Percentiles rank a stretch among this genome's conserved stretches.
Conservation (phyloP, 2,113 vertebrate genomes). For the Antennarius striatus region DNA sequence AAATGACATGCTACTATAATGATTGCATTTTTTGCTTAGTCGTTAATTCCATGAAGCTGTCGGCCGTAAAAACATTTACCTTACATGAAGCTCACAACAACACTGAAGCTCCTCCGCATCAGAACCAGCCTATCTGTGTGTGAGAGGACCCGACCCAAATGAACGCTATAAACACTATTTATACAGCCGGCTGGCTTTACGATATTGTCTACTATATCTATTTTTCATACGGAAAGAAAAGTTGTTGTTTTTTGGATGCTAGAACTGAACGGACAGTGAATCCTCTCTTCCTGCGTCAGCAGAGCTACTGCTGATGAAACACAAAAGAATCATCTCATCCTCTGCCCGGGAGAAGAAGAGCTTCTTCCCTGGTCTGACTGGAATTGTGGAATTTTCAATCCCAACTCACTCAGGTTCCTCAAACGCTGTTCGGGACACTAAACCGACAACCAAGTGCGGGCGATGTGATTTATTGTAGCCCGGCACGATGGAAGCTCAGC, state of each 20-base stretch:
- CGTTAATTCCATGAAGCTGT: constrained; percentile 4
- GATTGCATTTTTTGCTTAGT: neutral
- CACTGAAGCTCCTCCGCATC: constrained; percentile 50
- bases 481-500: neutral
- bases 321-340: constrained; percentile 20
- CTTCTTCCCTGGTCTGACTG: constrained; percentile 42
- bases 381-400: constrained; percentile 49
- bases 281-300: constrained; percentile 17
- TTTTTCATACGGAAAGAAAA: constrained; percentile 66
- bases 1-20: neutral
- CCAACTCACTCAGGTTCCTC: constrained; percentile 64
- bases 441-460: neutral
- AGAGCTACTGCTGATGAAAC: neutral
- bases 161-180: constrained; percentile 60
- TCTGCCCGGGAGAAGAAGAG: constrained; percentile 3
- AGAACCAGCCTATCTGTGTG: constrained; percentile 27
- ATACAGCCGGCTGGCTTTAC: constrained; percentile 46
- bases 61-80: no score
- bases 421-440: constrained; percentile 59
- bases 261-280: constrained; percentile 48
- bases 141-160: constrained; percentile 15
- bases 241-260: constrained; percentile 33
- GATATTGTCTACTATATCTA: constrained; percentile 65
- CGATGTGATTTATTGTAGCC: neutral
- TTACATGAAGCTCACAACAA: constrained; percentile 27